Conservation (phyloP, 2,113 vertebrate genomes). For the Echinops telfairi region DNA sequence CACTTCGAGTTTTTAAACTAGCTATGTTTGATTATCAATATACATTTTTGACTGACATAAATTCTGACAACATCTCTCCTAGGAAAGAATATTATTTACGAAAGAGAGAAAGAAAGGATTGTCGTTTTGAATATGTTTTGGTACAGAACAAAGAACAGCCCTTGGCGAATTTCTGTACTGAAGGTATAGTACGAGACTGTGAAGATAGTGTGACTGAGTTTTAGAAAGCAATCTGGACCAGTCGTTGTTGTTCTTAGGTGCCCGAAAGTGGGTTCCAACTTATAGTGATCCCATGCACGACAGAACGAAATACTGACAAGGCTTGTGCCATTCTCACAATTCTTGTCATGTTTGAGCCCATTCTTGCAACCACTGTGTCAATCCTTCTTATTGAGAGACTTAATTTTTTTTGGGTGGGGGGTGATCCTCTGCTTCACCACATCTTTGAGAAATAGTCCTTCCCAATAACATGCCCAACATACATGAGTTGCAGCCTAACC, state of each 20-base stretch:
- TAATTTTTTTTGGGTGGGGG: neutral
- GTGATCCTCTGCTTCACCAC: neutral
- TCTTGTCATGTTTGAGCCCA: neutral
- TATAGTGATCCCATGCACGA: neutral
- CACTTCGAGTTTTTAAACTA: constrained; percentile 73
- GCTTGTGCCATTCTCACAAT: neutral
- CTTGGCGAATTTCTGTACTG: constrained; percentile 57
- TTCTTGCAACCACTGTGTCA: neutral
- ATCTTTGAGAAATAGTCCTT: neutral
- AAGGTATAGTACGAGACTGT: constrained; percentile 5
- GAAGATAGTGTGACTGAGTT: constrained; percentile 24
- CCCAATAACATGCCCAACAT: neutral
- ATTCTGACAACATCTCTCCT: constrained; percentile 37
- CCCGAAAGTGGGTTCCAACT: neutral
- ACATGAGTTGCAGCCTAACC: neutral
- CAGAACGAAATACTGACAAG: neutral
- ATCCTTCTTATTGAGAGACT: neutral
- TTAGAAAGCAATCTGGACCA: constrained; percentile 53
- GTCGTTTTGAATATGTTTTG: constrained; percentile 30
- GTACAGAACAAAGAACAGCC: constrained; percentile 69
- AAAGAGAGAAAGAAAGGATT: neutral
- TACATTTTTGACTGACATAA: constrained; percentile 54
- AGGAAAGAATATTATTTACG: constrained; percentile 65
- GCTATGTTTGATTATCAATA: constrained; percentile 46
- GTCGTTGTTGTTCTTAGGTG: neutral